These are phyloP conservation scores for Gopherus flavomarginatus DNA, from an alignment of 2,113 vertebrate genomes.

Conservation along the genomic window DNA sequence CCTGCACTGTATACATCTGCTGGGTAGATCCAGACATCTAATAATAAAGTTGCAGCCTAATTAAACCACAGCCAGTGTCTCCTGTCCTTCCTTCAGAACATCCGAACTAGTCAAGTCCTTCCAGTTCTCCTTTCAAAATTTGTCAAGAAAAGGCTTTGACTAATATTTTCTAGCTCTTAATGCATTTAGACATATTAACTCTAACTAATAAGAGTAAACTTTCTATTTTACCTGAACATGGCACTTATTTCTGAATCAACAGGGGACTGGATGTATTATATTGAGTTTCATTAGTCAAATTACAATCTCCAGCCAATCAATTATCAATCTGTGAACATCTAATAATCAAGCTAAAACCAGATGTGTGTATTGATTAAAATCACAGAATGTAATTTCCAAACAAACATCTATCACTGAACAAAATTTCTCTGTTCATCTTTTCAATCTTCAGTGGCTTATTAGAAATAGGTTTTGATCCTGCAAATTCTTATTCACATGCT, in stretches of 20 bases:
- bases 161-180: background rate
- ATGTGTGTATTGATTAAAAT: background rate
- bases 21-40: background rate
- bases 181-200: background rate
- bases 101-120: background rate
- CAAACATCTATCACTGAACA: background rate
- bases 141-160: background rate
- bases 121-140: background rate
- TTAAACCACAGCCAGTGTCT: background rate
- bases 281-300: background rate
- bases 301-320: background rate
- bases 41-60: background rate
- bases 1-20: background rate
- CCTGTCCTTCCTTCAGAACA: background rate
- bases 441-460: background rate
- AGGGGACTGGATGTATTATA: background rate
- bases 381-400: background rate
- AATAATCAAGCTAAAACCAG: background rate
- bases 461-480: background rate
- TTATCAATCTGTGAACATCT: background rate
- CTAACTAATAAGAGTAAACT: background rate
- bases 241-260: background rate
- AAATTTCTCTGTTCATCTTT: background rate
- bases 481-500: background rate
- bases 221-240: background rate